Base-by-base conservation (phyloP, 2,797 vertebrate genomes). In the Oreonectes daqikongensis region DNA sequence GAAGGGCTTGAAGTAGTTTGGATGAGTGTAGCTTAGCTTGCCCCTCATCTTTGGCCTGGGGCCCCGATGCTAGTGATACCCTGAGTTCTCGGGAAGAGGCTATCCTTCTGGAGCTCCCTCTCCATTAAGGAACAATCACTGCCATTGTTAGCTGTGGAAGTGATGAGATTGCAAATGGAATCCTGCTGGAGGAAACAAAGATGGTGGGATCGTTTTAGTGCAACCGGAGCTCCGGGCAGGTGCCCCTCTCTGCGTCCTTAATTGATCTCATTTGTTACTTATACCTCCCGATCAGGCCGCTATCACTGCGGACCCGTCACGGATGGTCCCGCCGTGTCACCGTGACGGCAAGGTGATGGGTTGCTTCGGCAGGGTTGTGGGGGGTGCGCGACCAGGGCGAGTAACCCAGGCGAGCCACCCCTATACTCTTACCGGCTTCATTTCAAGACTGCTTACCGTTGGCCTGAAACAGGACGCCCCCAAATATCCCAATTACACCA, bases 201-300 rank as follows among this genome's bases (percentile, higher is more conserved):
- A 93, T 88, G 88, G 89, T 89, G 91, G 93, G 95, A 95, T 95
- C 89, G 92, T 91, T 82, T 95, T 92, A 90, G 88, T 94, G 96
- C 90, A 98, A 98, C 93, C 90, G 81, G 93, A 99, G 91, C 89
- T 95, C 88, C 79, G 44, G 89, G 92, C 94, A 95, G 94, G 94
- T 95, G 95, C 93, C 94, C 94, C 91, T 93, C 90, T 90, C 87
- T 87, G 93, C 93, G 94, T 92, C 93, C 92, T 97, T 96, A 97
- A 98, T 98, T 96, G 94, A 96, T 95, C 94, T 96, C 90, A 95
- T 97, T 96, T 97, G 96, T 96, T 96, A 96, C 94, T 92, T 93
- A 95, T 95, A 95, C 94, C 93, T 91, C 90, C 87, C 91, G 93
- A 94, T 97, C 93, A 90, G 92, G 93, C 92, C 88, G 90, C 93